phyloP scores from a whole-genome alignment of 2,797 vertebrate genomes.

The Anguilla marmorata region DNA sequence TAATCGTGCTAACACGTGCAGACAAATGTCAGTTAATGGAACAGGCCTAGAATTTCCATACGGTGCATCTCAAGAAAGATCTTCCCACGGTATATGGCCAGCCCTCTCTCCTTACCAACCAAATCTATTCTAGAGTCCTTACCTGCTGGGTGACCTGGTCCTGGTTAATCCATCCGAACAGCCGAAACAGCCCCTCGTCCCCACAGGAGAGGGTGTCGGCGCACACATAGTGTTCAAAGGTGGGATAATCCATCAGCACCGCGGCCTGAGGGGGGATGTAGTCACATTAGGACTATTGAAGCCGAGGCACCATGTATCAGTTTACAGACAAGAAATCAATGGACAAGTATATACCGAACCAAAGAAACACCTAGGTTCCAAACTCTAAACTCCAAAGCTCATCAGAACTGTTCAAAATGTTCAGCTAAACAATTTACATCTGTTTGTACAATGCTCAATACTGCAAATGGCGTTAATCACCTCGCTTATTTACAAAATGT shows the following conservation, averaged over 20 bases:
- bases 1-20: too few relatives aligned
- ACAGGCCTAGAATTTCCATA: not conserved
- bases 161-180: conserved; percentile 60
- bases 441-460: not conserved
- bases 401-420: not conserved
- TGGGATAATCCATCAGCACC: conserved; percentile 54
- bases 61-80: not conserved
- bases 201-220: conserved; percentile 46
- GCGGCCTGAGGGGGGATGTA: conserved; percentile 55
- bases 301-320: not conserved
- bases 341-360: not conserved
- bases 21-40: too few relatives aligned
- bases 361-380: not conserved
- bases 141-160: conserved; percentile 68
- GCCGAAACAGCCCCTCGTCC: conserved; percentile 46
- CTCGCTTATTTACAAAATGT: not conserved
- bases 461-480: not conserved
- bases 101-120: not conserved
- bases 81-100: not conserved
- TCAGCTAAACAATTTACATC: not conserved
- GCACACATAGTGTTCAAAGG: conserved; percentile 57
- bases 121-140: not conserved
- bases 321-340: not conserved
- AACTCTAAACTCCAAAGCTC: not conserved
- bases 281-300: not conserved